These are phyloP conservation scores for Leptoclinus maculatus DNA, from an alignment of 2,797 vertebrate species.

Conservation along the genomic window DNA sequence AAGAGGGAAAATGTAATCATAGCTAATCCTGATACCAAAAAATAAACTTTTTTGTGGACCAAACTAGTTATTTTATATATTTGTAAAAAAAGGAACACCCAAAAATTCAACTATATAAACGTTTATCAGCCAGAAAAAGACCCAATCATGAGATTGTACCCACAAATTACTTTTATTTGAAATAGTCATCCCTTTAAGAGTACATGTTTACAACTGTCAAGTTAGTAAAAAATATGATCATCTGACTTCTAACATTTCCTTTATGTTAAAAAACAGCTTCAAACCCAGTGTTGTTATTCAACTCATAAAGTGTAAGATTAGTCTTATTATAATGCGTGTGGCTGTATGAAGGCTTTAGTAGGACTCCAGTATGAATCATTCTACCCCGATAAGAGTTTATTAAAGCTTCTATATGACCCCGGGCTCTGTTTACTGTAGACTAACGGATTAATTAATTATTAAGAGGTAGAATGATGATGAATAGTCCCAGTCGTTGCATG, in stretches of 20 bases:
- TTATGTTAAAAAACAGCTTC: conserved; percentile 21
- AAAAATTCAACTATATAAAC: background rate
- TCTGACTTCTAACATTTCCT: conserved; percentile 7
- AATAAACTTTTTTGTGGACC: no score
- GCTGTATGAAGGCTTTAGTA: no score
- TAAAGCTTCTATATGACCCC: no score
- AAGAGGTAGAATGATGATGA: no score
- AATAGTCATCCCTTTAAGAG: conserved; percentile 42
- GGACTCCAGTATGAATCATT: no score
- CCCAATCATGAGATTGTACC: conserved; percentile 13
- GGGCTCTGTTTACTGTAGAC: no score
- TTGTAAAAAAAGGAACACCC: background rate
- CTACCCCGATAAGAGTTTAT: no score
- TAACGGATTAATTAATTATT: no score
- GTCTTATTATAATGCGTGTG: no score
- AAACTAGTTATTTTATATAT: no score
- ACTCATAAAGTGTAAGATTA: background rate
- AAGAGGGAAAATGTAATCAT: background rate
- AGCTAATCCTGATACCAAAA: background rate
- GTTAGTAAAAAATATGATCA: conserved; percentile 46
- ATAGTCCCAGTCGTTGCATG: no score
- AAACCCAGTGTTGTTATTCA: conserved; percentile 16
- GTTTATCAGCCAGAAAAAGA: background rate
- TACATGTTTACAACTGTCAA: background rate
- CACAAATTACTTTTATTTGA: conserved; percentile 66